Percentiles rank a stretch among this genome's conserved stretches.
phyloP scores from a whole-genome alignment of 2,113 vertebrate genomes.

The Prolemur simus region DNA sequence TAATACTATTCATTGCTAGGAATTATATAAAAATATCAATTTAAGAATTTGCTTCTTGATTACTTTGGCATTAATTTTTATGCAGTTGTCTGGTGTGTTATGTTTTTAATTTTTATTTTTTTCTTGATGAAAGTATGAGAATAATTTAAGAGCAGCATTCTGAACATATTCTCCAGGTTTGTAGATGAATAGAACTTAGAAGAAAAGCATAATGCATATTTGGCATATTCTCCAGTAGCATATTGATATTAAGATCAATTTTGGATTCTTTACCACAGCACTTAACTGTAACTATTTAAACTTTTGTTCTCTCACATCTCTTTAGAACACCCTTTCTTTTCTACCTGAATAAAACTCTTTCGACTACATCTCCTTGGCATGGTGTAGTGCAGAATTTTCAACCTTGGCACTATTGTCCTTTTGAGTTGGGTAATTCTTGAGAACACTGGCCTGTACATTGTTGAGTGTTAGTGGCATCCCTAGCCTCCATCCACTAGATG shows the following conservation, averaged over 20 bases:
- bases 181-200: not conserved
- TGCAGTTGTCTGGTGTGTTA: rapidly evolving
- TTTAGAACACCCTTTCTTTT: not conserved
- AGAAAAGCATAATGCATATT: not conserved
- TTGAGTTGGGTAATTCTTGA: not conserved
- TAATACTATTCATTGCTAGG: not conserved
- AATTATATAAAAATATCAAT: not conserved
- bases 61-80: not conserved
- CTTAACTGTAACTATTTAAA: not conserved
- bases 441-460: rapidly evolving
- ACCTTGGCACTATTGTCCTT: not conserved
- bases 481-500: not conserved
- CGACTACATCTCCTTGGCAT: not conserved
- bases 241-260: not conserved
- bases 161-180: not conserved
- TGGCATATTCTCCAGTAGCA: not conserved
- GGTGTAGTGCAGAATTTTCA: not conserved
- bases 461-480: not conserved
- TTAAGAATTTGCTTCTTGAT: not conserved
- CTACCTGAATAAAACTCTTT: not conserved
- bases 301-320: not conserved
- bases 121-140: not conserved
- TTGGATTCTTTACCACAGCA: not conserved
- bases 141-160: not conserved
- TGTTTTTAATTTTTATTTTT: not conserved